Evolutionary conservation across 2,888 invertebrate species (phyloP).

Genomic region (Drosophila glabriapex): DNA sequence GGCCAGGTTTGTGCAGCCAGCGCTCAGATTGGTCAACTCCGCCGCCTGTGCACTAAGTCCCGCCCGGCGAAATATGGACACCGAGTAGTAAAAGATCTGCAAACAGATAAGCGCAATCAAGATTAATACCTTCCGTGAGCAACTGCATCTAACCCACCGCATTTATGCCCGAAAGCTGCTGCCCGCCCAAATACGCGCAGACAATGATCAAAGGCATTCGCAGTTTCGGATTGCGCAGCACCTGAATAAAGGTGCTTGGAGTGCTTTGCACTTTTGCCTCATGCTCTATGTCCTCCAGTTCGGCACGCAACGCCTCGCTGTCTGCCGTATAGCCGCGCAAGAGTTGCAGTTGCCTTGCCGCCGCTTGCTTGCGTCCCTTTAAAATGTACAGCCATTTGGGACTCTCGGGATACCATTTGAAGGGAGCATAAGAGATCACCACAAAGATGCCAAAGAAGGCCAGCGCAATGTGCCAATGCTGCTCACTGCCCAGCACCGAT

Average conservation of each 20-base stretch:
- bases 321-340: constrained; percentile 87
- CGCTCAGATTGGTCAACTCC: constrained; percentile 92
- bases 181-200: constrained; percentile 90
- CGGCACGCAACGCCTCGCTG: constrained; percentile 86
- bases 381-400: constrained; percentile 94
- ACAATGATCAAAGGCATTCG: constrained; percentile 91
- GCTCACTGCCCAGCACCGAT: constrained; percentile 86
- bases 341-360: constrained; percentile 88
- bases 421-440: constrained; percentile 88
- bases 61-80: constrained; percentile 90
- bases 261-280: constrained; percentile 84
- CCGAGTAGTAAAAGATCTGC: constrained; percentile 92
- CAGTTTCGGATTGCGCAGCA: constrained; percentile 87
- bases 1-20: constrained; percentile 89
- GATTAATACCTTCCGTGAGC: not conserved
- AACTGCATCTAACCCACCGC: constrained; percentile 88
- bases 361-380: constrained; percentile 88
- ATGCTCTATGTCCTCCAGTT: constrained; percentile 88
- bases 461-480: constrained; percentile 91
- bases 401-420: constrained; percentile 93
- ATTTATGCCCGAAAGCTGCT: constrained; percentile 96
- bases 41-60: constrained; percentile 88
- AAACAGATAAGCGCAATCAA: constrained; percentile 9
- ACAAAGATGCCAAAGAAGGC: constrained; percentile 90
- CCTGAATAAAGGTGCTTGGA: constrained; percentile 88